A percentile compares a stretch with the other conserved stretches of the same genome.
Evolutionary conservation across 2,888 invertebrate genomes (phyloP).

Genomic region (Andrena camellia): DNA sequence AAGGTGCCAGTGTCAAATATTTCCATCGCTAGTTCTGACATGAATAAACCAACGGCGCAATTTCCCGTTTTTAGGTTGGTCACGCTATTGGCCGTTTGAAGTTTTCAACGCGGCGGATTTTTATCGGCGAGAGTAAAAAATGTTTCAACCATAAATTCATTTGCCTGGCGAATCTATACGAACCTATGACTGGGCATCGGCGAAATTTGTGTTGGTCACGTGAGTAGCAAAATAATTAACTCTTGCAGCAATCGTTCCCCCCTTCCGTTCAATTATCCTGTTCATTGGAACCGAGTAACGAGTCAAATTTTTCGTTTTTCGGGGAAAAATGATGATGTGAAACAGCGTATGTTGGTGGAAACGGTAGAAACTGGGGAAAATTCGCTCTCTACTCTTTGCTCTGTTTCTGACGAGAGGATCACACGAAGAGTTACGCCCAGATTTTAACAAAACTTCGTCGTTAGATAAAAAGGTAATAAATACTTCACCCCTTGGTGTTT

Average conservation of each 20-base stretch:
- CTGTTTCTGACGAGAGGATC: not conserved
- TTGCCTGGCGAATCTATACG: conserved; percentile 13
- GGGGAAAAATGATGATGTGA: not conserved
- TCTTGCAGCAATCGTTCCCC: not conserved
- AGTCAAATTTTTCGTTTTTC: conserved; percentile 23
- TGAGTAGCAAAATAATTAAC: conserved; percentile 17
- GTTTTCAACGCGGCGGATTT: conserved; percentile 34
- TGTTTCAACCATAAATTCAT: conserved; percentile 45
- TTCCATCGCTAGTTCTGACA: not conserved
- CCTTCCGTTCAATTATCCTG: conserved; percentile 42
- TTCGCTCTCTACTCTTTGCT: not conserved
- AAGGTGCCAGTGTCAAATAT: not conserved
- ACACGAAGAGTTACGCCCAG: too few species aligned
- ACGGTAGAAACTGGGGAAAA: not conserved
- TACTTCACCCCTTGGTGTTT: too few species aligned
- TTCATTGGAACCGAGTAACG: conserved; percentile 13
- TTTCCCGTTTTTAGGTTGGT: conserved; percentile 2
- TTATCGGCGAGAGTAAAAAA: conserved; percentile 33
- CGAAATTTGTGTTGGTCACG: conserved; percentile 34
- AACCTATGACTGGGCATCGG: conserved; percentile 23
- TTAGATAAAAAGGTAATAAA: not conserved
- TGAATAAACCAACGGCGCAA: not conserved
- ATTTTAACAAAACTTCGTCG: not conserved
- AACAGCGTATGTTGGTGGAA: not conserved
- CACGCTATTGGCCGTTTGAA: not conserved